These are phyloP conservation scores for Glossophaga mutica DNA, from an alignment of 2,797 vertebrate genomes.

Conservation along the genomic window DNA sequence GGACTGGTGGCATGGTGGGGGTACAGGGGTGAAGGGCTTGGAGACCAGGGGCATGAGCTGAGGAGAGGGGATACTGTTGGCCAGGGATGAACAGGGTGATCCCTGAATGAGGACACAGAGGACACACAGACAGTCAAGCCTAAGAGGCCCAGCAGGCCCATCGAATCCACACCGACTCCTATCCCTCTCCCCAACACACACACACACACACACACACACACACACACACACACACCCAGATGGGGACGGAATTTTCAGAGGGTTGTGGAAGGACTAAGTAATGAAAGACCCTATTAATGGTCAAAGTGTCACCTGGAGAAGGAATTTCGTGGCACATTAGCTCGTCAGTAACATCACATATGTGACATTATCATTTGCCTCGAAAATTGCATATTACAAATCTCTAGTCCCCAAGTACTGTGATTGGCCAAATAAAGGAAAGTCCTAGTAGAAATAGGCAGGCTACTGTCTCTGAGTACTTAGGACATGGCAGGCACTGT, in stretches of 20 bases:
- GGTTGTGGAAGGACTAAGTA: neutral
- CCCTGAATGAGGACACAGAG: neutral
- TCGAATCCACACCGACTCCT: neutral
- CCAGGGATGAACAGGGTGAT: neutral
- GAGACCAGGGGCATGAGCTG: neutral
- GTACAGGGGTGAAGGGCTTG: neutral
- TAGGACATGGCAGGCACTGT: constrained; percentile 55
- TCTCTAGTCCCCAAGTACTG: neutral
- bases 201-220: neutral
- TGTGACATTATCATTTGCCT: neutral
- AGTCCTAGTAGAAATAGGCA: neutral
- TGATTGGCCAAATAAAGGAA: neutral
- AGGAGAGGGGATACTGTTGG: neutral
- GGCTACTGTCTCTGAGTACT: neutral
- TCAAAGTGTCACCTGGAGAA: neutral
- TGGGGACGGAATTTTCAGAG: neutral
- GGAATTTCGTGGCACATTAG: neutral
- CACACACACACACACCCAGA: neutral
- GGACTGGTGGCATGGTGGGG: neutral
- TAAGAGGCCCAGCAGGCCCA: neutral
- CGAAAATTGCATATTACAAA: neutral
- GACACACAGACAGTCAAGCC: neutral
- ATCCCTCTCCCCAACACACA: neutral
- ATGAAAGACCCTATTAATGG: neutral
- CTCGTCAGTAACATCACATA: neutral